Percentiles rank a stretch among this genome's conserved stretches.
These are phyloP conservation scores for Arnoldichthys spilopterus DNA, from an alignment of 2,797 vertebrate genomes.

Conservation along the genomic window DNA sequence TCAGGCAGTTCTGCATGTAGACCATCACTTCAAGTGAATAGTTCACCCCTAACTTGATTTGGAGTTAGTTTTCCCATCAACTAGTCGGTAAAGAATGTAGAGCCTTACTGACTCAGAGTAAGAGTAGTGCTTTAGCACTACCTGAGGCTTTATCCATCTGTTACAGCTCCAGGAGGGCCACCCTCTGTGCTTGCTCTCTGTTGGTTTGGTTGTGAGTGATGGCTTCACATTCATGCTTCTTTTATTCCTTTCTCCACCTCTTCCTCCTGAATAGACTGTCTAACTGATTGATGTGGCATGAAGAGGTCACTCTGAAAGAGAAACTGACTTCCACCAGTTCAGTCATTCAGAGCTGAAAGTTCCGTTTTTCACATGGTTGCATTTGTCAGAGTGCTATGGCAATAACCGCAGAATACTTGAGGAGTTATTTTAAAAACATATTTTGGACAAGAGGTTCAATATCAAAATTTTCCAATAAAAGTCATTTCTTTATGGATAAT, in stretches of 20 bases:
- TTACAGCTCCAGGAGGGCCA: constrained; percentile 30
- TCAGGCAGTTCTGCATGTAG: background rate
- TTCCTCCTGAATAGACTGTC: constrained; percentile 43
- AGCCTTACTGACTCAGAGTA: background rate
- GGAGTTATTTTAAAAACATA: background rate
- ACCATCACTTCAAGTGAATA: background rate
- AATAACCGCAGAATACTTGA: too few species aligned
- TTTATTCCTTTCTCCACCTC: constrained; percentile 36
- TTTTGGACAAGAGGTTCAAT: background rate
- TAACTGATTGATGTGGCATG: constrained; percentile 46
- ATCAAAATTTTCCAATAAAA: background rate
- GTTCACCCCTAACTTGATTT: background rate
- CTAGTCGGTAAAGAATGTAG: background rate
- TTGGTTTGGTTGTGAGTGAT: constrained; percentile 38
- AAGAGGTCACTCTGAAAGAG: constrained; percentile 37
- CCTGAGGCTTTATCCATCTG: constrained; percentile 41
- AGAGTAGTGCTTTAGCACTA: background rate
- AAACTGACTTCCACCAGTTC: constrained; percentile 24
- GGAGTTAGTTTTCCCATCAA: background rate
- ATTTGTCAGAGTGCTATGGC: background rate
- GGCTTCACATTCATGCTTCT: constrained; percentile 37
- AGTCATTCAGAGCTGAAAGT: background rate
- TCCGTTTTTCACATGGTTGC: background rate
- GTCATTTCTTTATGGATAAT: background rate
- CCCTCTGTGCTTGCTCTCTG: constrained; percentile 1